A percentile compares a stretch with the other conserved stretches of the same genome.
These are phyloP conservation scores for Salmo trutta DNA, from an alignment of 2,797 vertebrate genomes.

Conservation along the genomic window DNA sequence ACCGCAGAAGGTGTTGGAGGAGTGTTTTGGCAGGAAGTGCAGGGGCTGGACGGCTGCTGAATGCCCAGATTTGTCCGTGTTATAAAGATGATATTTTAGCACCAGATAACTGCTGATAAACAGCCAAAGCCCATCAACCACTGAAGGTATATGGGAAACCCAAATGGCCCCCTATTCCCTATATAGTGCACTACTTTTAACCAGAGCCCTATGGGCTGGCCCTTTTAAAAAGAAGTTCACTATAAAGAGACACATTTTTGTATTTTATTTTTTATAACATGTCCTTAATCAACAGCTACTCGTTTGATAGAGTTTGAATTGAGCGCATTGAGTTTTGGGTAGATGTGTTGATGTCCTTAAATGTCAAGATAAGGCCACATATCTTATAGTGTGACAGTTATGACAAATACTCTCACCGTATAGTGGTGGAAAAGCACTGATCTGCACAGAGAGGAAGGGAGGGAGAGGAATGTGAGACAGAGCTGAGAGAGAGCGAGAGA, in stretches of 20 bases:
- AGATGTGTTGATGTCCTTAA: slow-evolving; percentile 12
- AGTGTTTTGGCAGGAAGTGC: slow-evolving; percentile 34
- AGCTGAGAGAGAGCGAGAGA: neutral
- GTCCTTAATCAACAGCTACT: slow-evolving; percentile 31
- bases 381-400: slow-evolving; percentile 12
- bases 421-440: too few relatives aligned
- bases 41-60: slow-evolving; percentile 20
- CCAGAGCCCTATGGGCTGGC: too few relatives aligned
- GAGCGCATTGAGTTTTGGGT: neutral
- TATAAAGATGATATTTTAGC: slow-evolving; percentile 64
- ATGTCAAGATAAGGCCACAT: slow-evolving; percentile 45
- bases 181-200: too few relatives aligned
- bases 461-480: neutral
- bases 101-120: slow-evolving; percentile 60
- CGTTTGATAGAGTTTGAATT: slow-evolving; percentile 49
- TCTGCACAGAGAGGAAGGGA: neutral
- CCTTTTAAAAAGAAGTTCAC: neutral
- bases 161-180: slow-evolving; percentile 8
- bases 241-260: too few relatives aligned
- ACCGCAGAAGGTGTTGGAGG: slow-evolving; percentile 25
- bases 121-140: slow-evolving; percentile 56
- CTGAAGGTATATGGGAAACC: slow-evolving; percentile 50
- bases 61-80: slow-evolving; percentile 42
- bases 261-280: neutral
- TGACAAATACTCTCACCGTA: slow-evolving; percentile 30